Base-by-base conservation (phyloP, 1,140 invertebrate genomes). In the Drosophila baimaii region DNA sequence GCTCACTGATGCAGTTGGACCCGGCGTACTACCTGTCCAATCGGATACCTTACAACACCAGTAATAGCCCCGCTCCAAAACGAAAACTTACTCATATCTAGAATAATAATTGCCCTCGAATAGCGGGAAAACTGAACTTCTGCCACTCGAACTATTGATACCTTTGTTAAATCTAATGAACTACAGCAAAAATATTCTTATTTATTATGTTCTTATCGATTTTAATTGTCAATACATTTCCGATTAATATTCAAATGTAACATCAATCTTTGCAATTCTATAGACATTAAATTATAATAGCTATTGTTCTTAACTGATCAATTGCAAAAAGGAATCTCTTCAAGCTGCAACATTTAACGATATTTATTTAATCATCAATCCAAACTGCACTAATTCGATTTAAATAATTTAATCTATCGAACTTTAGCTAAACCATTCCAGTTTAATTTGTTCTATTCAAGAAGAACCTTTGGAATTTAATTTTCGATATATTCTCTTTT, bases 1-100 rank as follows among this genome's bases (percentile, higher is more conserved):
- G 81, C 77, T 62, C 90, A 73, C 59, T 90, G 70, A 74, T 91
- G 58, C 84, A 86, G 49, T 79, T 91, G 85, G 90, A 91, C 8
- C 54, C 83, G 66, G 55, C 64, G 71, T 91, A 81, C 83, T 91
- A 75, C 88, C 37, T 91, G 79, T 61, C 84, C 86, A 91, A 81
- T 91, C 91, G 90, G 90, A 90, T 90, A 77, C 19, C 83, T 31
- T 91, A 90, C 70, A 90, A 79, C 80, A 81, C 90, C 80, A 91
- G 90, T 91, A 91, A 91, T 85, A 83, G 51, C 41, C 21, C 35
- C 52, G 19, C 23, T 33, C 65, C 49, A 66, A 49, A 27, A n/a
- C n/a, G 21, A 27, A 29, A 63, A 43, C 35, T 23, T 13, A 19
- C 35, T 27, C 19, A 62, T 13, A 51, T 43, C 17, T n/a, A 10